Evolutionary conservation across 2,888 invertebrate genomes (phyloP).

Genomic region (Falcaria lacertinaria): DNA sequence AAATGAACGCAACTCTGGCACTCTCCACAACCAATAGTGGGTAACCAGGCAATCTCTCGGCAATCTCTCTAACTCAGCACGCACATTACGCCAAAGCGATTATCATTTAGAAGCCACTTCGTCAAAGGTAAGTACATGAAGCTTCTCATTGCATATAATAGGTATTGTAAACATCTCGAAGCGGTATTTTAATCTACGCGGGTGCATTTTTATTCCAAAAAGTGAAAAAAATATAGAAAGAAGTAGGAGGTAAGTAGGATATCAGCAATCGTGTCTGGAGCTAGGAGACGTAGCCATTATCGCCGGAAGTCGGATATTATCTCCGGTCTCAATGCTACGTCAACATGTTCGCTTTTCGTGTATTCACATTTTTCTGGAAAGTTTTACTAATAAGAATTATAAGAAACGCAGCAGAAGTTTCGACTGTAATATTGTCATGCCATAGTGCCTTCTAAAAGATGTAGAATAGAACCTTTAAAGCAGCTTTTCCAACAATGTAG

Average conservation of each 20-base stretch:
- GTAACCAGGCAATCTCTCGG: conserved; percentile 32
- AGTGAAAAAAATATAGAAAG: conserved; percentile 64
- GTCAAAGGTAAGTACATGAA: conserved; percentile 58
- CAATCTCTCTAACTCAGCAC: conserved; percentile 60
- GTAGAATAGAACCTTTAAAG: conserved; percentile 77
- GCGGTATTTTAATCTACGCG: conserved; percentile 71
- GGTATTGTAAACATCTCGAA: conserved; percentile 59
- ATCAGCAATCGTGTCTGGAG: conserved; percentile 74
- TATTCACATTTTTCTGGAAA: conserved; percentile 75
- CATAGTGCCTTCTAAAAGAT: conserved; percentile 80
- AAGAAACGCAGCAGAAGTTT: conserved; percentile 78
- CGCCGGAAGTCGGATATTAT: conserved; percentile 56
- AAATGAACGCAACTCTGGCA: conserved; percentile 59
- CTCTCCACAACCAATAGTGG: conserved; percentile 37
- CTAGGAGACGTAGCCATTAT: conserved; percentile 67
- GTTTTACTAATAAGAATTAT: conserved; percentile 72
- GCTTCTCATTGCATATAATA: conserved; percentile 63
- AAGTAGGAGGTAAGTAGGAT: conserved; percentile 70
- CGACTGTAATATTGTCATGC: conserved; percentile 78
- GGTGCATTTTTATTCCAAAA: conserved; percentile 72
- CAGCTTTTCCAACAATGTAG: conserved; percentile 79
- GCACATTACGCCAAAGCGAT: conserved; percentile 68
- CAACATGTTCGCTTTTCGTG: conserved; percentile 64
- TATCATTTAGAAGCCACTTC: conserved; percentile 64
- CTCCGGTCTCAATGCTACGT: conserved; percentile 65